phyloP scores from a whole-genome alignment of 2,797 vertebrate species.

The Notoglanidium macrostoma region DNA sequence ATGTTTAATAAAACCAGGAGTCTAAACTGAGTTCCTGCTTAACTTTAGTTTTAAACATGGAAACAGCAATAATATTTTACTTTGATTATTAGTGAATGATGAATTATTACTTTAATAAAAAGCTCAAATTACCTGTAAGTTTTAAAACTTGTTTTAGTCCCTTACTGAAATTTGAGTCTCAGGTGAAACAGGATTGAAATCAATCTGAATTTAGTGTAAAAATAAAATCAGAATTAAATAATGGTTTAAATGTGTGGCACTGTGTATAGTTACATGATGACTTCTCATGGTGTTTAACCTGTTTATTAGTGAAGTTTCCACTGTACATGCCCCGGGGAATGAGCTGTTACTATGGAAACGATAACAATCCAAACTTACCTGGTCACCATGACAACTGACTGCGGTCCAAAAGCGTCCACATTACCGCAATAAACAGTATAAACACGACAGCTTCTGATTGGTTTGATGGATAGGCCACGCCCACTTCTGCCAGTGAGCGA shows the following conservation, averaged over 20 bases:
- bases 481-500: not conserved
- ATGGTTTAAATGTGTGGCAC: not conserved
- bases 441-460: slow-evolving; percentile 12
- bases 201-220: not conserved
- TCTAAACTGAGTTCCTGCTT: too few species aligned
- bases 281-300: too few species aligned
- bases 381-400: slow-evolving; percentile 28
- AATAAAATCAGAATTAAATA: not conserved
- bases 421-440: not conserved
- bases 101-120: too few species aligned
- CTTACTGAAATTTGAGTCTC: not conserved
- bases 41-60: too few species aligned
- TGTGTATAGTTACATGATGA: too few species aligned
- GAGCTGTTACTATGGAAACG: not conserved
- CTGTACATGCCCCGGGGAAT: not conserved
- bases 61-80: too few species aligned
- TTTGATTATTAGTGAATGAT: too few species aligned
- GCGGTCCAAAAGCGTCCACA: not conserved
- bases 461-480: slow-evolving; percentile 9
- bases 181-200: not conserved
- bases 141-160: not conserved
- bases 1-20: too few species aligned
- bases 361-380: slow-evolving; percentile 6
- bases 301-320: too few species aligned
- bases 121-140: not conserved